Evolutionary conservation across 2,797 vertebrate species (phyloP), one percentile per base, ranked within the genome.

Genomic region (Chaenodraco wilsoni): DNA sequence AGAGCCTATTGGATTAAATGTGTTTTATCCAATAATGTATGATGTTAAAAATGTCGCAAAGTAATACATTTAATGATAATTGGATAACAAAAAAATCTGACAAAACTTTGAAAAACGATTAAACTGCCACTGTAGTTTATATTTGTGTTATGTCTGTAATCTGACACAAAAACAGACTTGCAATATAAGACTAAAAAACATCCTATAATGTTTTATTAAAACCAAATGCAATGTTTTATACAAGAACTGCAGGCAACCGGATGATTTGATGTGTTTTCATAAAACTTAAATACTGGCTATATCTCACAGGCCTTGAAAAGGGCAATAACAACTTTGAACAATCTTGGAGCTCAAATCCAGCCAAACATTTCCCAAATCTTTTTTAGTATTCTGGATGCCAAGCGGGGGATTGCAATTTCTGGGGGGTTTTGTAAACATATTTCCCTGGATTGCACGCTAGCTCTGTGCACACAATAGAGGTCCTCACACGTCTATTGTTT

Each of bases 401-500:
- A 27, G 31, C 2, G 19, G 40, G 69, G 72, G 64, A 88, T 88
- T 84, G 78, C 43, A 45, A 41, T 78, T 83, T 77, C 61, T 80
- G 33, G 6, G 52, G 69, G 48, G 19, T 72, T 68, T 78, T 82
- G 74, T 72, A 90, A 87, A 89, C 68, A 89, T 81, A 87, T 90
- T 86, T 86, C 81, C 83, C 56, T 71, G 72, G 69, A 72, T 88
- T 88, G 78, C 82, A 78, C 77, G 76, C 52, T 82, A 70, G 70
- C 65, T 88, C 67, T 58, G 46, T 78, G 49, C 81, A 79, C 91
- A 92, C 86, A 91, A 89, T 75, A 78, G 56, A 84, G 58, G 65
- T 78, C 73, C 63, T 71, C 75, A 82, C 81, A 78, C 69, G 73
- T 88, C 80, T 80, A 86, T 91, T 88, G 85, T 89, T 85, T 85